Conservation (phyloP, 2,797 vertebrate genomes). For the Liparis tanakae region DNA sequence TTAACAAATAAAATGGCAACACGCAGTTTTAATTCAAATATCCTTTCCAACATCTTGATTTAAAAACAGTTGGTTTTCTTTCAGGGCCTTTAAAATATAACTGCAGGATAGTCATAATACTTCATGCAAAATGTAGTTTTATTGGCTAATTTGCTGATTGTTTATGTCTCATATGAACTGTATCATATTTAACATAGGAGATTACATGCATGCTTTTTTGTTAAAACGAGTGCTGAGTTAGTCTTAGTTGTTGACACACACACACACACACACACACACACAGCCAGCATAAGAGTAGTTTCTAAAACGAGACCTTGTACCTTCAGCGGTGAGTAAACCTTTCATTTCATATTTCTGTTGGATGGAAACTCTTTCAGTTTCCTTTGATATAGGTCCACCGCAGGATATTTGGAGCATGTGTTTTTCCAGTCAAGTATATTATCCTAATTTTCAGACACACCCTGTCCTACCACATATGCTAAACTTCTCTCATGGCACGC, state of each 20-base stretch:
- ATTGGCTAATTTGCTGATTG: neutral
- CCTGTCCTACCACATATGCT: neutral
- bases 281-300: constrained; percentile 3
- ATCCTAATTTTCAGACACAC: constrained; percentile 14
- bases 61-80: neutral
- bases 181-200: neutral
- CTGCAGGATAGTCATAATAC: neutral
- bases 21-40: neutral
- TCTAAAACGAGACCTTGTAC: constrained; percentile 63
- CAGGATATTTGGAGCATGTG: neutral
- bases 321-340: constrained; percentile 41
- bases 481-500: constrained; percentile 23
- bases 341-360: constrained; percentile 42
- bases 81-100: no score
- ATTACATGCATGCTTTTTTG: constrained; percentile 1
- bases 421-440: neutral
- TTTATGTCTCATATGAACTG: neutral
- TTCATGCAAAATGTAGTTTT: neutral
- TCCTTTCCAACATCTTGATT: neutral
- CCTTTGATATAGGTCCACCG: neutral
- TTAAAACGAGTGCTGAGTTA: constrained; percentile 19
- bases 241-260: constrained; percentile 4
- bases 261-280: constrained; percentile 17
- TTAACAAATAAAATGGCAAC: neutral
- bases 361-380: constrained; percentile 5